phyloP scores from a whole-genome alignment of 2,797 vertebrate species.

The Falco novaeseelandiae region DNA sequence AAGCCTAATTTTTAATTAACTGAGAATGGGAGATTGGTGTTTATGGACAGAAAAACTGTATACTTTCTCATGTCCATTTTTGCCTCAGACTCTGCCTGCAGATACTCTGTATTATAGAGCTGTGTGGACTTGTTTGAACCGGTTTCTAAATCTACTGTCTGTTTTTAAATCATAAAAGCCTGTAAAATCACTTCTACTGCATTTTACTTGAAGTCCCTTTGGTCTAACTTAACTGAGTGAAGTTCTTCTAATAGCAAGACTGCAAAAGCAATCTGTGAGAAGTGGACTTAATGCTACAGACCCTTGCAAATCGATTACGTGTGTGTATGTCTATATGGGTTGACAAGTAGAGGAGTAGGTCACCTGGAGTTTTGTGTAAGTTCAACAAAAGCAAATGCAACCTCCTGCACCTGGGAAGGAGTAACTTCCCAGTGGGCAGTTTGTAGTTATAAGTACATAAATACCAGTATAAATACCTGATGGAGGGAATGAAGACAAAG shows the following conservation, averaged over 20 bases:
- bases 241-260: not conserved
- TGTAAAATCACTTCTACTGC: not conserved
- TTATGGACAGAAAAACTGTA: not conserved
- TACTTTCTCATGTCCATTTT: not conserved
- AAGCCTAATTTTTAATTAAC: slow-evolving; percentile 1
- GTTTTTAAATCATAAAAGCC: not conserved
- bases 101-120: not conserved
- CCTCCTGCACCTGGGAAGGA: not conserved
- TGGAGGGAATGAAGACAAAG: not conserved
- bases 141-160: not conserved
- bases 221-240: not conserved
- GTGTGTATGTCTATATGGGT: not conserved
- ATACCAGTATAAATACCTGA: not conserved
- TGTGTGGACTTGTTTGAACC: not conserved
- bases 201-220: not conserved
- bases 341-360: not conserved
- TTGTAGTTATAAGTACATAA: not conserved
- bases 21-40: not conserved
- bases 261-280: not conserved
- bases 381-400: not conserved
- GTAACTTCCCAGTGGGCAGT: not conserved
- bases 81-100: not conserved
- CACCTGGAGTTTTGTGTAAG: not conserved
- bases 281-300: not conserved
- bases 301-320: not conserved